phyloP scores from a whole-genome alignment of 2,113 vertebrate species.

The Etheostoma spectabile region DNA sequence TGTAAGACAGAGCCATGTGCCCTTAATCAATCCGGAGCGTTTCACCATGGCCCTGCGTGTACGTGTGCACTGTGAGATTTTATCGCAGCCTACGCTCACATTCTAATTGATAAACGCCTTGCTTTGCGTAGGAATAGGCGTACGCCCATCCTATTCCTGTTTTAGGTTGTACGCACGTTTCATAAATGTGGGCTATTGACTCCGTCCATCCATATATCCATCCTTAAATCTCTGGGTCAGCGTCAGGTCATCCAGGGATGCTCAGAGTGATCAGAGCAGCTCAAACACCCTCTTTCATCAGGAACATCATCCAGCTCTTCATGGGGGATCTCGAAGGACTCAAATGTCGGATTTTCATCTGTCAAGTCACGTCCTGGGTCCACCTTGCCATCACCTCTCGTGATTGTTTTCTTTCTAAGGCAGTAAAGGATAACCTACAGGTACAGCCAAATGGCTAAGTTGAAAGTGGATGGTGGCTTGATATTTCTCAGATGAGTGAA shows the following conservation, averaged over 20 bases:
- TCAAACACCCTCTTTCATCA: slow-evolving; percentile 33
- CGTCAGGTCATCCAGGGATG: not conserved
- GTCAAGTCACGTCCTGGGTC: not conserved
- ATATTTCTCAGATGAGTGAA: slow-evolving; percentile 9
- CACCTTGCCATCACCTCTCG: not conserved
- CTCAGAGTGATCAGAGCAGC: slow-evolving; percentile 13
- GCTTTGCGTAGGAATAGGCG: too few relatives aligned
- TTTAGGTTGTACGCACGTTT: too few relatives aligned
- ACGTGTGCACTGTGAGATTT: too few relatives aligned
- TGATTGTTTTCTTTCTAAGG: slow-evolving; percentile 16
- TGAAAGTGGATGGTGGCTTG: not conserved
- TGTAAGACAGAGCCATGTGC: too few relatives aligned
- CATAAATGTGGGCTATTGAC: too few relatives aligned
- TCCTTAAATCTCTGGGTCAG: slow-evolving; percentile 20
- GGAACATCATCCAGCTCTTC: slow-evolving; percentile 10
- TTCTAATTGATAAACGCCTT: too few relatives aligned
- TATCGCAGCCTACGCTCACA: too few relatives aligned
- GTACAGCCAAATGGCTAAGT: not conserved
- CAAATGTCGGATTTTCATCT: slow-evolving; percentile 13
- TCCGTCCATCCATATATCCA: slow-evolving; percentile 3
- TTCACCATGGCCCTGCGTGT: too few relatives aligned
- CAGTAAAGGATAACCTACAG: not conserved
- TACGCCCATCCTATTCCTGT: too few relatives aligned
- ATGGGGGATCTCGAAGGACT: slow-evolving; percentile 15
- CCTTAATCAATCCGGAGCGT: too few relatives aligned